Base-by-base conservation (phyloP, 2,113 vertebrate genomes). In the Prietella phreatophila region DNA sequence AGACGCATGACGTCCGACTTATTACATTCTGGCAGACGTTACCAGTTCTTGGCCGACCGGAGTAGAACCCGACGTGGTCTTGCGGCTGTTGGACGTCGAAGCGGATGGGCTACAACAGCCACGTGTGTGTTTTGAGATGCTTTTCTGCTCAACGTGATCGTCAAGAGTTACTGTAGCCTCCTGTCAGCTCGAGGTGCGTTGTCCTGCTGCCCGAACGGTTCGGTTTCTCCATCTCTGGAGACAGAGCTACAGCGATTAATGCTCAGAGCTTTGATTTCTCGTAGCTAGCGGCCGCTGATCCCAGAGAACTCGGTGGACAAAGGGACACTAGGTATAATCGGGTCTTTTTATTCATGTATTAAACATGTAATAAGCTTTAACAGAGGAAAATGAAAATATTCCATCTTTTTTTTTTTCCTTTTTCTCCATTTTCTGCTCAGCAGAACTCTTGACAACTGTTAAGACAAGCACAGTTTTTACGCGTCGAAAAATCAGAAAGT, bases 251-350 rank as follows among this genome's bases (percentile, higher is more conserved):
- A 97, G 96, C 94, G 98, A 1, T 36, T 99, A 92, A 98, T 96
- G 91, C 97, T 97, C 91, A 97, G 97, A 84, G 96, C 97, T 92
- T 97, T 97, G 93, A 97, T 97, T 97, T 98, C 99, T 96, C 98
- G 97, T 96, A 99, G 95, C 95, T 99, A 97, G 96, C 98, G 97
- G 96, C 98, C 97, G 97, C 98, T 99, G 94, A 99, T 98, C 95
- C 99, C 98, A 47, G 97, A 61, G 30, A 30, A 20, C 17, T 11
- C 3, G 39, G 39, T 17, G 50, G 73, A 73, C 11, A 53, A 61
- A 53, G 50, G 53, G 69, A 84, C 55, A 75, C 89, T 91, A 95
- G 95, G 92, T 93, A 92, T 93, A 94, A 93, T 95, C 93, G 94
- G 94, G 95, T 96, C 95, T 94, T 96, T 96, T 96, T 96, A 96